phyloP scores from a whole-genome alignment of 2,113 vertebrate genomes.

The Ceratotherium simum region DNA sequence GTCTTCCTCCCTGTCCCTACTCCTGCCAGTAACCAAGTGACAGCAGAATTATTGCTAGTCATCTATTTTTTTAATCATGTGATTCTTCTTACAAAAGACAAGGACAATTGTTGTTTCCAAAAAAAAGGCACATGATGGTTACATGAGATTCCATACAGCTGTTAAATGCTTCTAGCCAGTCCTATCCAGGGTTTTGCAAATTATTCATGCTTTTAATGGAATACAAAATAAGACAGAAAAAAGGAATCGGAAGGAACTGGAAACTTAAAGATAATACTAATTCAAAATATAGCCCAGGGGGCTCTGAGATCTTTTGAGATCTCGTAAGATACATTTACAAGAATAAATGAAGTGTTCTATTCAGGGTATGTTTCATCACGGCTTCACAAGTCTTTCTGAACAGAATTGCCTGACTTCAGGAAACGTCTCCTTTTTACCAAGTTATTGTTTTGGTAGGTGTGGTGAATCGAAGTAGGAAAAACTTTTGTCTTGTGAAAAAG shows the following conservation, averaged over 20 bases:
- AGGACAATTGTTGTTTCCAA: conserved; percentile 59
- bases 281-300: conserved; percentile 11
- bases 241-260: not conserved
- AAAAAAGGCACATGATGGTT: conserved; percentile 60
- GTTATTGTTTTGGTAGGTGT: not conserved
- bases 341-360: conserved; percentile 41
- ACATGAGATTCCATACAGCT: conserved; percentile 72
- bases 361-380: not conserved
- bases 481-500: not conserved
- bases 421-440: not conserved
- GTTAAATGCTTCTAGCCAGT: conserved; percentile 44
- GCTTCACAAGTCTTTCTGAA: conserved; percentile 8
- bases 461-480: not conserved
- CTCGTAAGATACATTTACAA: not conserved
- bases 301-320: conserved; percentile 12
- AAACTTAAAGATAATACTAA: conserved; percentile 12
- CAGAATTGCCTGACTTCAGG: not conserved
- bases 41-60: conserved; percentile 60
- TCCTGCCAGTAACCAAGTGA: conserved; percentile 57
- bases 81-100: conserved; percentile 75
- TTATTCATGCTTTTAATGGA: conserved; percentile 50
- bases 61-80: conserved; percentile 64
- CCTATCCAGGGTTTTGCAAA: conserved; percentile 48
- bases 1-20: conserved; percentile 42
- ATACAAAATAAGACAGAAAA: conserved; percentile 37